phyloP scores from a whole-genome alignment of 2,888 invertebrate species.

The Julus scandinavius region DNA sequence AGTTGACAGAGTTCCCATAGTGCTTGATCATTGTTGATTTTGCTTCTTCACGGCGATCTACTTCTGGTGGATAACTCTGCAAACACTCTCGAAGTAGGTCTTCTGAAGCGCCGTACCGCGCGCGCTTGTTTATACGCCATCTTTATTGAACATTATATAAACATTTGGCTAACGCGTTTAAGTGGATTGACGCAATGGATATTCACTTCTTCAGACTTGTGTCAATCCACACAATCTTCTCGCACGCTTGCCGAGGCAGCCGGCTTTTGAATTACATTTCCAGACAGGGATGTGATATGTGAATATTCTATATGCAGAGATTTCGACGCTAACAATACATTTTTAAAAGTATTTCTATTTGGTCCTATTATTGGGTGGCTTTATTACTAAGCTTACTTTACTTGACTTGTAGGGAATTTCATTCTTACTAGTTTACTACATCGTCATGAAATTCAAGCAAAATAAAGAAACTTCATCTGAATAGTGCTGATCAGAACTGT shows the following conservation, averaged over 20 bases:
- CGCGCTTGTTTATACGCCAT: conserved; percentile 20
- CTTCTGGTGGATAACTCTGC: conserved; percentile 30
- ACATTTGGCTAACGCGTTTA: conserved; percentile 43
- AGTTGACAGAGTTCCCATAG: not conserved
- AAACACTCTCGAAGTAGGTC: not conserved
- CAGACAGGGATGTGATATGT: not conserved
- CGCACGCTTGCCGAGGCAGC: not conserved
- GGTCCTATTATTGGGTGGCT: too few species aligned
- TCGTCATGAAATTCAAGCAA: too few species aligned
- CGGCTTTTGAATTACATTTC: not conserved
- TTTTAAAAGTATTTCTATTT: too few species aligned
- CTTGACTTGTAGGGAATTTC: too few species aligned
- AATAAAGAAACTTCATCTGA: too few species aligned
- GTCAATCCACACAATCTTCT: conserved; percentile 25
- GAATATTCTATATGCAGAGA: not conserved
- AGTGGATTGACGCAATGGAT: conserved; percentile 40
- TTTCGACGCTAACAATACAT: too few species aligned
- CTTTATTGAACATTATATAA: conserved; percentile 45
- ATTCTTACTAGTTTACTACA: too few species aligned
- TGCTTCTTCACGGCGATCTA: not conserved
- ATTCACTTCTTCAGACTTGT: conserved; percentile 5
- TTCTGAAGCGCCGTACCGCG: not conserved
- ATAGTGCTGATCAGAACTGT: too few species aligned
- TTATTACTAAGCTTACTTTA: too few species aligned
- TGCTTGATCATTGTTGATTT: conserved; percentile 32